Evolutionary conservation across 2,113 vertebrate species (phyloP).

Genomic region (Heliornis fulica): DNA sequence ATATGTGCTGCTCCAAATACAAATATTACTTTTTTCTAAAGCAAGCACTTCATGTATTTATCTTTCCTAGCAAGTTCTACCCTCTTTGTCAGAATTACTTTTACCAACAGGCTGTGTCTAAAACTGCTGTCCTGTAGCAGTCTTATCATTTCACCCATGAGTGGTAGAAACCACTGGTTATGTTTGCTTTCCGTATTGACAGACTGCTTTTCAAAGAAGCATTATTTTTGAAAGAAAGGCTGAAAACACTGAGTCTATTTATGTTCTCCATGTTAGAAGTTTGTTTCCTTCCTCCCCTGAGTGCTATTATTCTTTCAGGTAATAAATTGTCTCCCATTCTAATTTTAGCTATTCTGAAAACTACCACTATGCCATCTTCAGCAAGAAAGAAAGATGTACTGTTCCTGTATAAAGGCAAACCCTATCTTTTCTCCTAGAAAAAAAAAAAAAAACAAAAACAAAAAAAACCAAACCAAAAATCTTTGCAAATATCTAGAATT

Average conservation of each 20-base stretch:
- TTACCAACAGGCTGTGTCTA: background rate
- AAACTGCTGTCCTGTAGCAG: background rate
- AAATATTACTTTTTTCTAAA: background rate
- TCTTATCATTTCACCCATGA: background rate
- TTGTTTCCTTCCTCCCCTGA: background rate
- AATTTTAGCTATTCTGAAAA: background rate
- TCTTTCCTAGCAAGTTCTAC: background rate
- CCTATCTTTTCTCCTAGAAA: background rate
- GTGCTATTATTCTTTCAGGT: background rate
- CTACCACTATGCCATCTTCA: background rate
- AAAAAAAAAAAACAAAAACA: no score
- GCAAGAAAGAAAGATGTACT: background rate
- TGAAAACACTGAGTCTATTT: background rate
- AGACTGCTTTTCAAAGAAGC: background rate
- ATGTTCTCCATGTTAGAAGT: background rate
- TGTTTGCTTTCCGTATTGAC: background rate
- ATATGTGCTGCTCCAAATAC: background rate
- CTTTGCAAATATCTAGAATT: background rate
- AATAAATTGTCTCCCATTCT: background rate
- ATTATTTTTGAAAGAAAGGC: background rate
- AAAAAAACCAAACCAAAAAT: no score
- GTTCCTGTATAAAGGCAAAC: background rate
- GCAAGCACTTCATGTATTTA: background rate
- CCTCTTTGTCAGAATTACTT: conserved; percentile 12
- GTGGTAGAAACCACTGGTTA: background rate